Evolutionary conservation across 2,113 vertebrate genomes (phyloP), one percentile per base, ranked within the genome.

Genomic region (Scortum barcoo): DNA sequence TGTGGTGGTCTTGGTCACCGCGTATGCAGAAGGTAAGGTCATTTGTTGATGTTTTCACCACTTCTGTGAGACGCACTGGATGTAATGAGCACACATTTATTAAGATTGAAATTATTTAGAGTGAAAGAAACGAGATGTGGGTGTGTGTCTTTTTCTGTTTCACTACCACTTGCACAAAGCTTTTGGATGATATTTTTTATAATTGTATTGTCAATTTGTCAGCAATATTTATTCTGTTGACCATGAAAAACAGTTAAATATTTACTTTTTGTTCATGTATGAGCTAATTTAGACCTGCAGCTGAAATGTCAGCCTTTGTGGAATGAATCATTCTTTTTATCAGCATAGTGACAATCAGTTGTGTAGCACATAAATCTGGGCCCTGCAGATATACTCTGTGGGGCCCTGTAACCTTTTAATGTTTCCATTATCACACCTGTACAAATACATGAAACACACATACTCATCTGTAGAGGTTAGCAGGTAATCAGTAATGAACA

Each of bases 21-120:
- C 44, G 0, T 58, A 54, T 10, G 73, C 65, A 40, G 83, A 90
- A 72, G 93, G 94, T 95, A 90, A 88, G 30, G 50, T 42, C 4
- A 8, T 56, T 42, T 63, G 9, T 33, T 69, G 40, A 7, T 69
- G 12, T 16, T 26, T 4, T 63, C 6, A 33, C 6, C 13, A 17
- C 30, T 65, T 74, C 60, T 76, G 33, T 50, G 40, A 58, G 24
- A n/a, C n/a, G 7, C 7, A 10, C 1, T 36, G 70, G 0, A 11
- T 17, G 13, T 46, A n/a, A 16, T 10, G 57, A 5, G 5, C 5
- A 38, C 1, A 38, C 4, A 24, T 24, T 3, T 26, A 19, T 44
- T 28, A 9, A 46, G 14, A 48, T 67, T 5, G 30, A 48, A 2
- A 67, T 46, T 46, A 40, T 26, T 44, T 44, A 7, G 20, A 63